phyloP scores from a whole-genome alignment of 1,140 invertebrate species.

The Mercenaria mercenaria region DNA sequence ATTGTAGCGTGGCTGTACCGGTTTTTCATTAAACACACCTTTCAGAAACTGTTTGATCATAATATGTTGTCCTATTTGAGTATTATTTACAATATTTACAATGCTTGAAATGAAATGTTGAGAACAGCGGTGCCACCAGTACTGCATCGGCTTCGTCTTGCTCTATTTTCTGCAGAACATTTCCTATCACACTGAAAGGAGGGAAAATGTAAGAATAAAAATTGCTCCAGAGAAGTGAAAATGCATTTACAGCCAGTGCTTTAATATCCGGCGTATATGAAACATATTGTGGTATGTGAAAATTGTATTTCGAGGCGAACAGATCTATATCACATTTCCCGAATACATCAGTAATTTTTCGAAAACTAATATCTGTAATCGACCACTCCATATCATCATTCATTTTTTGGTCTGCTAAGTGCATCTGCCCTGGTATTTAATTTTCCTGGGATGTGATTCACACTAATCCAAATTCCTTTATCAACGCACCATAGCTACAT shows the following conservation, averaged over 20 bases:
- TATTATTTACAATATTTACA: neutral
- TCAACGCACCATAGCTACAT: neutral
- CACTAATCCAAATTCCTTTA: neutral
- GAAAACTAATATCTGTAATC: neutral
- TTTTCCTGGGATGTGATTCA: neutral
- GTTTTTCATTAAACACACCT: neutral
- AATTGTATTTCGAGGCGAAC: neutral
- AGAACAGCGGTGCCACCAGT: neutral
- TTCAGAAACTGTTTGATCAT: slow-evolving; percentile 3
- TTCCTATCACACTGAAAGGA: neutral
- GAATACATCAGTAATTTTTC: neutral
- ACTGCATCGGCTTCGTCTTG: neutral
- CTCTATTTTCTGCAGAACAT: neutral
- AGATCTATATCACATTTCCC: neutral
- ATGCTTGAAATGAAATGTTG: neutral
- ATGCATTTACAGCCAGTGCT: neutral
- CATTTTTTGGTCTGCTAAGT: slow-evolving; percentile 1
- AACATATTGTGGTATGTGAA: neutral
- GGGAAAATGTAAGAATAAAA: neutral
- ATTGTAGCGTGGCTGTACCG: neutral
- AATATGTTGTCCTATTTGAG: neutral
- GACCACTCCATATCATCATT: slow-evolving; percentile 20
- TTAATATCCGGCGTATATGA: neutral
- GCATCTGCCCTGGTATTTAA: neutral
- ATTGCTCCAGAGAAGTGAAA: neutral